Conservation (phyloP, 2,797 vertebrate genomes). For the Margarornis squamiger region DNA sequence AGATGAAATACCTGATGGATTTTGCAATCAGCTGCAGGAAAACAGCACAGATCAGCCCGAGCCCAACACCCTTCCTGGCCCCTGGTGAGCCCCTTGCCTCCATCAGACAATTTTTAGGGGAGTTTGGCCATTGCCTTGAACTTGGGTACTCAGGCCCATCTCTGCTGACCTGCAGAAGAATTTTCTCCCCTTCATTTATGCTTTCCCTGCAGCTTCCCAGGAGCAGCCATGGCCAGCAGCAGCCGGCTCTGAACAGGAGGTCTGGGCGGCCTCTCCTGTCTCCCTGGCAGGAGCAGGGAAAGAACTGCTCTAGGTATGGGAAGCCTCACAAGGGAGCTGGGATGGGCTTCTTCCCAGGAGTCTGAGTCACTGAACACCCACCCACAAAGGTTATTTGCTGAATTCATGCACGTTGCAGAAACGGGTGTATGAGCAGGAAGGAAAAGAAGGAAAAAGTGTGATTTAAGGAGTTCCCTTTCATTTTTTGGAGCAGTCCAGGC, state of each 20-base stretch:
- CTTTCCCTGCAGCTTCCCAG: background rate
- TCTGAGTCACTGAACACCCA: background rate
- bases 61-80: background rate
- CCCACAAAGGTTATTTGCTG: background rate
- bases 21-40: background rate
- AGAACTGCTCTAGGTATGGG: slow-evolving; percentile 24
- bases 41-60: background rate
- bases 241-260: background rate
- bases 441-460: slow-evolving; percentile 8
- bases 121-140: background rate
- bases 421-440: slow-evolving; percentile 11
- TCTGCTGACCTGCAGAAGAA: background rate
- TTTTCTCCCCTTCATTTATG: background rate
- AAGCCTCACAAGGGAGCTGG: slow-evolving; percentile 31
- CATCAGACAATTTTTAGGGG: fast-evolving
- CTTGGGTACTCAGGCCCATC: background rate
- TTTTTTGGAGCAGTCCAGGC: slow-evolving; percentile 23
- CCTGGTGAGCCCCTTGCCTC: background rate
- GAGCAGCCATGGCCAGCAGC: background rate
- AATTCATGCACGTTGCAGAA: background rate
- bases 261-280: background rate
- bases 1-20: slow-evolving; percentile 9
- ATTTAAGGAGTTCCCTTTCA: background rate
- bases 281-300: slow-evolving; percentile 2
- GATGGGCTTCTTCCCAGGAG: background rate